phyloP scores from a whole-genome alignment of 1,140 invertebrate species.

The Eumeta japonica region DNA sequence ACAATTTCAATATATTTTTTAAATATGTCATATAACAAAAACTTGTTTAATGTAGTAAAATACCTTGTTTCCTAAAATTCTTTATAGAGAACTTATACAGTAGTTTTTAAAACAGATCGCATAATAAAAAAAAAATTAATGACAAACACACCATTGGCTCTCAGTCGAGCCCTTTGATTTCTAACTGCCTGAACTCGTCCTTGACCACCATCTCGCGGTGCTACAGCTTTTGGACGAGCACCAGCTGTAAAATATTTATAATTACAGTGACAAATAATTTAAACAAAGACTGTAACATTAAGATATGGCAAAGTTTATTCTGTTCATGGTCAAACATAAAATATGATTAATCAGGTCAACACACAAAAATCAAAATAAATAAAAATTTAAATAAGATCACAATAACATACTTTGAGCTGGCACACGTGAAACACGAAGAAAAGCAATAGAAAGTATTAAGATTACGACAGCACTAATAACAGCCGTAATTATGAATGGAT shows the following conservation, averaged over 20 bases:
- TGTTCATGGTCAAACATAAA: too few relatives aligned
- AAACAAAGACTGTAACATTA: neutral
- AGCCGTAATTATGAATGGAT: conserved; percentile 43
- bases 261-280: neutral
- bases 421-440: conserved; percentile 27
- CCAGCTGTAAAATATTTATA: conserved; percentile 19
- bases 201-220: conserved; percentile 53
- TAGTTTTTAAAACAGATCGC: too few relatives aligned
- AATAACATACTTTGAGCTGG: conserved; percentile 29
- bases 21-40: too few relatives aligned
- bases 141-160: conserved; percentile 53
- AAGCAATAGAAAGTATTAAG: conserved; percentile 27
- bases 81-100: too few relatives aligned
- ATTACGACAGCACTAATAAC: conserved; percentile 41
- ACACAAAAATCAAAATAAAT: too few relatives aligned
- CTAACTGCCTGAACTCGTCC: conserved; percentile 62
- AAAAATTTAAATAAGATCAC: neutral
- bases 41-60: too few relatives aligned
- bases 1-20: too few relatives aligned
- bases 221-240: conserved; percentile 31
- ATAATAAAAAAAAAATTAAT: conserved; percentile 11
- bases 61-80: too few relatives aligned
- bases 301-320: too few relatives aligned
- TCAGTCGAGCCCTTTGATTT: conserved; percentile 63
- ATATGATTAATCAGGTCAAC: too few relatives aligned